A percentile compares a stretch with the other conserved stretches of the same genome.
Conservation (phyloP, 2,113 vertebrate genomes). For the Saccopteryx bilineata region DNA sequence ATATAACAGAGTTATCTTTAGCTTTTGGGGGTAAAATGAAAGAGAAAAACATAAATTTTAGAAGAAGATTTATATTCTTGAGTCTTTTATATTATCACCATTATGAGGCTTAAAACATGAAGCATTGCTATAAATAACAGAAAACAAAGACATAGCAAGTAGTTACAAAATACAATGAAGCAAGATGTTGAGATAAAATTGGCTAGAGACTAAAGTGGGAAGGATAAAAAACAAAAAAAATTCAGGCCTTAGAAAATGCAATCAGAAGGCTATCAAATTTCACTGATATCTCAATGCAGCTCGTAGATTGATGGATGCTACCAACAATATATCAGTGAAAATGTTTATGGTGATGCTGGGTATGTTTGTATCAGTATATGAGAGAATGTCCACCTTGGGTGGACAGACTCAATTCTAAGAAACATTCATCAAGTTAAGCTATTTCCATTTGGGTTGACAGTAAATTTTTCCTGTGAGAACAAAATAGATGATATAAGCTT, state of each 20-base stretch:
- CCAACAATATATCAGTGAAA: constrained; percentile 40
- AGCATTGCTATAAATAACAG: constrained; percentile 54
- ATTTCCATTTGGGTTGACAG: constrained; percentile 61
- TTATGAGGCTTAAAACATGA: constrained; percentile 36
- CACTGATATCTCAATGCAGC: constrained; percentile 26
- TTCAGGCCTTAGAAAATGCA: neutral
- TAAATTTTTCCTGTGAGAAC: constrained; percentile 29
- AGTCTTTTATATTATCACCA: neutral
- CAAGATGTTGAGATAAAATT: constrained; percentile 55
- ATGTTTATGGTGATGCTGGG: neutral
- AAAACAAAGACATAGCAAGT: constrained; percentile 45
- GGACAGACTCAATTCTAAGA: constrained; percentile 55
- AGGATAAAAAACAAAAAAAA: constrained; percentile 46
- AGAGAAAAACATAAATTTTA: constrained; percentile 30
- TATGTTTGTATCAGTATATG: constrained; percentile 48
- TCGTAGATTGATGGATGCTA: constrained; percentile 10
- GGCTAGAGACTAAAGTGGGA: neutral
- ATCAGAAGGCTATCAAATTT: constrained; percentile 56
- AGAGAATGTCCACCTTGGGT: constrained; percentile 41
- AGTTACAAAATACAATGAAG: constrained; percentile 27
- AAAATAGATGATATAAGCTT: neutral
- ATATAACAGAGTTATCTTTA: neutral
- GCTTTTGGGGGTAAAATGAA: neutral
- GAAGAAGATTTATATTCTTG: constrained; percentile 5
- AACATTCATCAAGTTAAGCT: constrained; percentile 59